Conservation (phyloP, 2,888 invertebrate species). For the Ditylenchus weischeri region DNA sequence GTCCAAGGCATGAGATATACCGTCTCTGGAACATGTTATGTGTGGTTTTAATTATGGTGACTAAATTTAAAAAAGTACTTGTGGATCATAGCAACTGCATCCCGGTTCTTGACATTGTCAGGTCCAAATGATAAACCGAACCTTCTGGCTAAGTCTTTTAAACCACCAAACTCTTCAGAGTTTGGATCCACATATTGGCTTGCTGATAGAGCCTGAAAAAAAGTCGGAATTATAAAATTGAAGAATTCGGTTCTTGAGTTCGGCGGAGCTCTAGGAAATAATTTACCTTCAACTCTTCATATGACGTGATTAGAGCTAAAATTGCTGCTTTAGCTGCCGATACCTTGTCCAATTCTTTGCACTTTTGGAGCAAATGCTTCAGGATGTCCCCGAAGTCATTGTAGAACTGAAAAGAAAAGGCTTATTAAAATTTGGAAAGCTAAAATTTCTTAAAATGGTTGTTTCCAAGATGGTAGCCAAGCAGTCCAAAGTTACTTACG, state of each 20-base stretch:
- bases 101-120: constrained; percentile 79
- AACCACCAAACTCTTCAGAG: constrained; percentile 45
- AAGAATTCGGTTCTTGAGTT: no score
- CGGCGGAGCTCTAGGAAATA: neutral
- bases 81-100: constrained; percentile 50
- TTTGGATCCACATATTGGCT: constrained; percentile 43
- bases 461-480: no score
- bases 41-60: neutral
- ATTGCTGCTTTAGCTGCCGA: constrained; percentile 91
- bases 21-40: constrained; percentile 39
- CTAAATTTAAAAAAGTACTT: constrained; percentile 23
- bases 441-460: no score
- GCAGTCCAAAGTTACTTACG: no score
- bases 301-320: constrained; percentile 82
- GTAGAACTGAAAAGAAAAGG: constrained; percentile 71
- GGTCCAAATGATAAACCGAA: constrained; percentile 94
- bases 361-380: constrained; percentile 91
- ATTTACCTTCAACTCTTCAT: constrained; percentile 68
- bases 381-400: constrained; percentile 98
- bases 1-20: constrained; percentile 74
- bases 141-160: constrained; percentile 85
- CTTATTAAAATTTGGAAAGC: no score
- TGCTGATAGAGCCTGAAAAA: neutral
- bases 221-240: no score
- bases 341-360: constrained; percentile 93